A percentile compares a stretch with the other conserved stretches of the same genome.
Evolutionary conservation across 2,888 invertebrate genomes (phyloP).

Genomic region (Folsomia candida): DNA sequence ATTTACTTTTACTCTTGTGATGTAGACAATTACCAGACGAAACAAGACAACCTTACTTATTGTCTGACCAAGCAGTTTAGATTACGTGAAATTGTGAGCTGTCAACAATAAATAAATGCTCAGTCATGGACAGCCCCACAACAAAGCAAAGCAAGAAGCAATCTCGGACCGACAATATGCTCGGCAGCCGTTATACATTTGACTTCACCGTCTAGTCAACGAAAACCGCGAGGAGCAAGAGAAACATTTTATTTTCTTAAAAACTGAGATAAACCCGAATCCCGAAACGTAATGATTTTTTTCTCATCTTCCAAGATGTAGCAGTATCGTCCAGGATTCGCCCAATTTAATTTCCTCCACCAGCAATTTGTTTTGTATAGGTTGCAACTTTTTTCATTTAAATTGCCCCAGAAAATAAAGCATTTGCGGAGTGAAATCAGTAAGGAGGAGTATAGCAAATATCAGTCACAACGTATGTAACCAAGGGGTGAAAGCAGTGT

Average conservation of each 20-base stretch:
- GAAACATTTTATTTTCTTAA: background rate
- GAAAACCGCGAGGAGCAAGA: background rate
- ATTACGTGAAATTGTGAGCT: background rate
- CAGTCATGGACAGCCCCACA: background rate
- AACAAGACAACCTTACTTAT: background rate
- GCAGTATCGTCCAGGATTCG: no score
- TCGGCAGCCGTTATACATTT: background rate
- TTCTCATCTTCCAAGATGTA: conserved; percentile 15
- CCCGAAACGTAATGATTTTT: conserved; percentile 6
- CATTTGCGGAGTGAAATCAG: background rate
- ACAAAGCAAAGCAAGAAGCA: no score
- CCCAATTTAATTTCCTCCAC: conserved; percentile 32
- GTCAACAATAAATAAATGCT: background rate
- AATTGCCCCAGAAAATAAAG: background rate
- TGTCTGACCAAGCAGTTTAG: background rate
- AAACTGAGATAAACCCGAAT: background rate
- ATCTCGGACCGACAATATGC: no score
- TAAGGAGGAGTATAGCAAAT: no score
- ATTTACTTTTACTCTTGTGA: background rate
- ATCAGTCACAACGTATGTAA: no score
- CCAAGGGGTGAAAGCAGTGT: no score
- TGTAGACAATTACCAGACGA: background rate
- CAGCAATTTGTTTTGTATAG: conserved; percentile 19
- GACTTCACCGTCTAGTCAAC: background rate
- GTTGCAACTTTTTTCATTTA: conserved; percentile 18